Evolutionary conservation across 2,888 invertebrate species (phyloP).

Genomic region (Venusia cambrica): DNA sequence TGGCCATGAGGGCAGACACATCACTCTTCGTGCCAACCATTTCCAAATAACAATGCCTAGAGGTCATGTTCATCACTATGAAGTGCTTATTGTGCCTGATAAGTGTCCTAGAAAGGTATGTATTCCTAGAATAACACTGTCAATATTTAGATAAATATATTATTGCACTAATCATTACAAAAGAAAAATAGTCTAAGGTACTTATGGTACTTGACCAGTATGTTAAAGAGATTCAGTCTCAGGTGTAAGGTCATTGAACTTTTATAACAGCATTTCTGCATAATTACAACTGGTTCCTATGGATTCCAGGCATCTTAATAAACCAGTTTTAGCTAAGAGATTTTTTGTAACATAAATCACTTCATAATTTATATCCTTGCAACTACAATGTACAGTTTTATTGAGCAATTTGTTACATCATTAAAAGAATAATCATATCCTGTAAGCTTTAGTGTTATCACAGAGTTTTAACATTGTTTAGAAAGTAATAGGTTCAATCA

Average conservation of each 20-base stretch:
- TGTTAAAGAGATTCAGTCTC: constrained; percentile 10
- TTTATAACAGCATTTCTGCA: constrained; percentile 21
- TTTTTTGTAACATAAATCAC: constrained; percentile 10
- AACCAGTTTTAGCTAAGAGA: constrained; percentile 14
- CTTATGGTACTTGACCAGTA: no score
- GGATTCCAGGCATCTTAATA: constrained; percentile 13
- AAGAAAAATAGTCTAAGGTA: no score
- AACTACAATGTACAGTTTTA: no score
- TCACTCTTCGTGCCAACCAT: constrained; percentile 98
- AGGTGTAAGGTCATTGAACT: constrained; percentile 24
- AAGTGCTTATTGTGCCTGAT: constrained; percentile 99
- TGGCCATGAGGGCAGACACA: constrained; percentile 97
- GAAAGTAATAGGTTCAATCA: no score
- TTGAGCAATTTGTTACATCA: no score
- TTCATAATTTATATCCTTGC: no score
- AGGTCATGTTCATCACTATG: constrained; percentile 99
- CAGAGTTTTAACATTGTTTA: no score
- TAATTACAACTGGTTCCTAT: constrained; percentile 23
- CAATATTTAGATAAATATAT: no score
- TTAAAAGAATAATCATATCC: no score
- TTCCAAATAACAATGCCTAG: constrained; percentile 99
- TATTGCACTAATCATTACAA: no score
- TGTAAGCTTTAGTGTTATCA: no score
- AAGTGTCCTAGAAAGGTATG: constrained; percentile 98
- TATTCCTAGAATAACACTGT: not conserved